Evolutionary conservation across 2,797 vertebrate genomes (phyloP).

Genomic region (Ficedula albicollis): DNA sequence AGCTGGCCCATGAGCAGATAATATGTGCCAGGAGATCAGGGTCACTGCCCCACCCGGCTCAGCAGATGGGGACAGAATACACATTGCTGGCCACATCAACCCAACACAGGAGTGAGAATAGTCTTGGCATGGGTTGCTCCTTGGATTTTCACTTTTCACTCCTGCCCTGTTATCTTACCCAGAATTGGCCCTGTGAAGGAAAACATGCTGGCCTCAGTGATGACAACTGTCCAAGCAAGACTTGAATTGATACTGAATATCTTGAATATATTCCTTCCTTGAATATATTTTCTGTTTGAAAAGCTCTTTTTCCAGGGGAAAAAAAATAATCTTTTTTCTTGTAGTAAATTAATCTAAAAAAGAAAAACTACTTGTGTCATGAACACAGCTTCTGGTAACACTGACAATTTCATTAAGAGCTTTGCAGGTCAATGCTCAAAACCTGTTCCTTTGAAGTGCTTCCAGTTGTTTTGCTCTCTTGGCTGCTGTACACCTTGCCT

Average conservation of each 20-base stretch:
- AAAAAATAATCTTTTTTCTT: not conserved
- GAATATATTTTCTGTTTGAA: not conserved
- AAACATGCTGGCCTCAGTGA: not conserved
- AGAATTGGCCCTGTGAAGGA: not conserved
- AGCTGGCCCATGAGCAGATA: no score
- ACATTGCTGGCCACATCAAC: no score
- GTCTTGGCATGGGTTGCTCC: not conserved
- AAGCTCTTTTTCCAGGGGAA: not conserved
- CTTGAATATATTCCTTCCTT: not conserved
- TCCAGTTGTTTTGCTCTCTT: not conserved
- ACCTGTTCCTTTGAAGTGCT: not conserved
- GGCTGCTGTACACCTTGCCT: rapidly evolving
- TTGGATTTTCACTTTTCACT: not conserved
- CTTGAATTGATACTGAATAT: not conserved
- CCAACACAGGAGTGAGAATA: rapidly evolving
- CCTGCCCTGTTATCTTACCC: not conserved
- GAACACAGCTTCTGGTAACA: not conserved
- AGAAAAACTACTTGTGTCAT: not conserved
- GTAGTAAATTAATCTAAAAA: not conserved
- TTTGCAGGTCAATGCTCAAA: not conserved
- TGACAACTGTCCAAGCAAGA: not conserved
- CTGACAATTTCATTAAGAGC: not conserved
- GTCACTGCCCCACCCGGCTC: no score
- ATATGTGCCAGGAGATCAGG: no score
- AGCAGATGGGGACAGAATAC: no score